A percentile compares a stretch with the other conserved stretches of the same genome.
Evolutionary conservation across 2,113 vertebrate species (phyloP).

Genomic region (Cryptomyrus ogoouensis): DNA sequence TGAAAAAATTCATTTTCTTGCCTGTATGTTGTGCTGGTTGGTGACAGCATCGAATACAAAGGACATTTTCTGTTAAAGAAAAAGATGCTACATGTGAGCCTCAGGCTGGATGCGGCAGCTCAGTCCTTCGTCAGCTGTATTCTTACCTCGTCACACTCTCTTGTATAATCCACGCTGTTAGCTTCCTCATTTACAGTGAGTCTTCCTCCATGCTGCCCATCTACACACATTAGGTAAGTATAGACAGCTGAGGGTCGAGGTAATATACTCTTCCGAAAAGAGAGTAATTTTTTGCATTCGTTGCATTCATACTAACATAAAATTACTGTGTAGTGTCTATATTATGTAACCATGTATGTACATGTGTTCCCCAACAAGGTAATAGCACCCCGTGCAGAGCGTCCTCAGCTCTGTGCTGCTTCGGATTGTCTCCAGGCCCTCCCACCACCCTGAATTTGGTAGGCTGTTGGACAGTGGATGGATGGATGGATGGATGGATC

Average conservation of each 20-base stretch:
- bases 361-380: neutral
- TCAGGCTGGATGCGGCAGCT: neutral
- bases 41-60: slow-evolving; percentile 48
- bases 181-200: slow-evolving; percentile 36
- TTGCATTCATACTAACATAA: neutral
- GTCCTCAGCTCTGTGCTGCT: neutral
- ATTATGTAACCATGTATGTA: neutral
- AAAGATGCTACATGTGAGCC: neutral
- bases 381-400: neutral
- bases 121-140: neutral
- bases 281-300: neutral
- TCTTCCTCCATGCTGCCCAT: slow-evolving; percentile 22
- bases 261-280: neutral
- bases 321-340: neutral
- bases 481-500: neutral
- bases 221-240: neutral
- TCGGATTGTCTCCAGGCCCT: neutral
- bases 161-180: slow-evolving; percentile 36
- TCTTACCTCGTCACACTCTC: slow-evolving; percentile 39
- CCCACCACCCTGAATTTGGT: neutral
- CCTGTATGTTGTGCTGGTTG: slow-evolving; percentile 43
- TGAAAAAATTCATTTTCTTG: slow-evolving; percentile 18
- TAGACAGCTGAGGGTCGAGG: neutral
- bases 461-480: neutral
- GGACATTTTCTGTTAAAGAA: slow-evolving; percentile 6